Percentiles rank a stretch among this genome's conserved stretches.
Evolutionary conservation across 2,888 invertebrate genomes (phyloP).

Genomic region (Ornithoptera priamus): DNA sequence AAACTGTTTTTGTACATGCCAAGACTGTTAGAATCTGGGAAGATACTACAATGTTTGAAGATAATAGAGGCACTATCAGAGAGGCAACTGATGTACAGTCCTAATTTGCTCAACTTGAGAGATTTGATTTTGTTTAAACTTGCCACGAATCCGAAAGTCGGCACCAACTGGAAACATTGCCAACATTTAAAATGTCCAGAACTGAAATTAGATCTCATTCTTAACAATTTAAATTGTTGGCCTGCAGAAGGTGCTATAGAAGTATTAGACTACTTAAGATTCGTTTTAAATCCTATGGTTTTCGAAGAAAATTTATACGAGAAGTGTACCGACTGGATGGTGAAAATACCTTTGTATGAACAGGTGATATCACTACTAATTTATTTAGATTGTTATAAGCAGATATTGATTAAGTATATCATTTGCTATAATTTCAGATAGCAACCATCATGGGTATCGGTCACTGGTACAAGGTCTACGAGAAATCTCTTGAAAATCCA

Average conservation of each 20-base stretch:
- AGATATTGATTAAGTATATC: neutral
- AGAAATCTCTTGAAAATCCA: conserved; percentile 76
- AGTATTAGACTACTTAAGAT: conserved; percentile 74
- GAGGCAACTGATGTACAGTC: conserved; percentile 70
- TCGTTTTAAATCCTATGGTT: conserved; percentile 58
- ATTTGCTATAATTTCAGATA: conserved; percentile 62
- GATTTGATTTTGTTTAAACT: conserved; percentile 82
- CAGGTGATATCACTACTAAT: conserved; percentile 60
- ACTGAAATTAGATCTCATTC: conserved; percentile 72
- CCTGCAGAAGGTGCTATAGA: conserved; percentile 78
- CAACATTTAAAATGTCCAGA: conserved; percentile 74
- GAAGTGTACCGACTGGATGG: conserved; percentile 78
- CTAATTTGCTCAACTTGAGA: conserved; percentile 77
- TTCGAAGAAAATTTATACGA: conserved; percentile 65
- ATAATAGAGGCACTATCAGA: conserved; percentile 82
- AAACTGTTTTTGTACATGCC: conserved; percentile 76
- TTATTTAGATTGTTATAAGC: neutral
- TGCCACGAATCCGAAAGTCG: conserved; percentile 72
- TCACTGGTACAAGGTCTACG: conserved; percentile 82
- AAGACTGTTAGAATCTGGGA: conserved; percentile 63
- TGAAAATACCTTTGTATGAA: conserved; percentile 83
- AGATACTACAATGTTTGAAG: conserved; percentile 72
- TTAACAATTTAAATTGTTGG: conserved; percentile 79
- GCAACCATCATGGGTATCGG: conserved; percentile 75
- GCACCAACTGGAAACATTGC: conserved; percentile 74